Evolutionary conservation across 2,113 vertebrate genomes (phyloP), one percentile per base, ranked within the genome.

Genomic region (Hiodon alosoides): DNA sequence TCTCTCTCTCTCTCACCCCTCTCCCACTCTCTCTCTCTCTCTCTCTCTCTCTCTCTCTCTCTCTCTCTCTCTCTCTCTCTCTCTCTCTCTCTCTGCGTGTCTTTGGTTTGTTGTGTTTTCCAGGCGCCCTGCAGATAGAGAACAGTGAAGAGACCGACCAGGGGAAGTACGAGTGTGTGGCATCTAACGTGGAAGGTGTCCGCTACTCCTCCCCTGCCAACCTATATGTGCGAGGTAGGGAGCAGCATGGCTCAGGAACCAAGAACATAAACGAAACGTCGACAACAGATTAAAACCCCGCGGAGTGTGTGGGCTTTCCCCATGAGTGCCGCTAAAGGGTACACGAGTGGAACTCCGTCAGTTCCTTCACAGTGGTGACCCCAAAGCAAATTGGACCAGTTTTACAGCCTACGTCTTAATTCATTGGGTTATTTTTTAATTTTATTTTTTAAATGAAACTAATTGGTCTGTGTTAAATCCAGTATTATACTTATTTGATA

Each of bases 201-300:
- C 96, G 96, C 83, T 99, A 98, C 89, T 99, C 97, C 13, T 93
- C 97, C 64, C 95, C 97, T 0, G 97, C 97, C 87, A 99, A 98
- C 90, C 95, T 99, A 91, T 99, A 99, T 83, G 97, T 99, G 93
- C 92, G 97, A 99, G 97, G 97, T 99, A 99, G 95, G 97, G 93
- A 95, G 89, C 87, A 83, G 91, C 76, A 81, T 66, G 77, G 86
- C 85, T 85, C 81, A 67, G 79, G 83, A 84, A 77, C 31, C 52
- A 79, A 83, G 80, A 58, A 48, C 67, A 75, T 76, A 78, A 31
- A 31, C 31, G 31, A 31, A 31, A 31, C 31, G 31, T 31, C 31
- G 31, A 31, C 31, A 31, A 31, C 31, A 31, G 31, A 31, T 31
- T 31, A 31, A 31, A 31, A 31, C 31, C 31, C 31, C 31, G 0